Conservation (phyloP, 2,113 vertebrate species). For the Stercorarius parasiticus region DNA sequence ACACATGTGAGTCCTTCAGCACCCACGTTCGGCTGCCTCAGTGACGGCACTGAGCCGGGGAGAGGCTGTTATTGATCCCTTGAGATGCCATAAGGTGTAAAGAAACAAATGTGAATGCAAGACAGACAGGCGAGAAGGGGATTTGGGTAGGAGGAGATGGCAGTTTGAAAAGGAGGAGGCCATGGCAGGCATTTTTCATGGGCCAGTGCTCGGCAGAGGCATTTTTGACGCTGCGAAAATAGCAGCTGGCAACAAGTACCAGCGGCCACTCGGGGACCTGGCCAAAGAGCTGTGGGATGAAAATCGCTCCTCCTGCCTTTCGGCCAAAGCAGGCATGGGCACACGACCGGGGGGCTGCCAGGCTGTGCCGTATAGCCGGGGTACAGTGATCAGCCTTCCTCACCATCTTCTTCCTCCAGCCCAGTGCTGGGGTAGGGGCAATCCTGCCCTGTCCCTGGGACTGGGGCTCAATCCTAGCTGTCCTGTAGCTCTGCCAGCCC, state of each 20-base stretch:
- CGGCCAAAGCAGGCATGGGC: fast-evolving
- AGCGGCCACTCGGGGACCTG: fast-evolving
- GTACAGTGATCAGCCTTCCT: background rate
- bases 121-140: background rate
- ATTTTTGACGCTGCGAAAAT: background rate
- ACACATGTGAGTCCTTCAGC: background rate
- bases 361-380: fast-evolving
- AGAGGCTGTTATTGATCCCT: background rate
- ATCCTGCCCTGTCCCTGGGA: background rate
- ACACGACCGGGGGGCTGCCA: background rate
- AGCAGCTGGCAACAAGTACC: background rate
- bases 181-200: background rate
- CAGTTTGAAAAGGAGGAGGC: background rate
- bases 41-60: fast-evolving
- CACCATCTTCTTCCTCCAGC: background rate
- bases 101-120: background rate
- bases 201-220: background rate
- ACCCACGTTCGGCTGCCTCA: fast-evolving
- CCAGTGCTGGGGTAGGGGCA: background rate
- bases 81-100: background rate
- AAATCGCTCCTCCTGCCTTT: fast-evolving
- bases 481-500: background rate
- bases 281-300: background rate
- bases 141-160: background rate
- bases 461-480: background rate